Percentiles rank a stretch among this genome's conserved stretches.
These are phyloP conservation scores for Tethya wilhelma DNA, from an alignment of 37 sponge, comb jelly and placozoan genomes.

Conservation along the genomic window DNA sequence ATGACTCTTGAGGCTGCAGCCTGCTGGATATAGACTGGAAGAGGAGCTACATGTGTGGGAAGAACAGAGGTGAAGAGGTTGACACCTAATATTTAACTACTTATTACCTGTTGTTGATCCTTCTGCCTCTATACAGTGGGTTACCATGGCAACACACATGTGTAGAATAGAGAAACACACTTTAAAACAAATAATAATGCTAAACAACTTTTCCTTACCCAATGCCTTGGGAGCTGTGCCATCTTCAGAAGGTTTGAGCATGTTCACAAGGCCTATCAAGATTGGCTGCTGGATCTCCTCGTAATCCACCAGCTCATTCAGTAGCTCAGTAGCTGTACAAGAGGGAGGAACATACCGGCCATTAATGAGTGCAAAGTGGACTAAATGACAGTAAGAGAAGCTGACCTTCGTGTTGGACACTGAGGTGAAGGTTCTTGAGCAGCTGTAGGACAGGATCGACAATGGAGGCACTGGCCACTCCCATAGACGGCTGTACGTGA, in stretches of 20 bases:
- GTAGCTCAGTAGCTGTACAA: conserved; percentile 56
- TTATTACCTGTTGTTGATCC: background rate
- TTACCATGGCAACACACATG: no score
- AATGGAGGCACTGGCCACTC: conserved; percentile 75
- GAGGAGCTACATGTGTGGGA: conserved; percentile 46
- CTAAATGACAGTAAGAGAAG: background rate
- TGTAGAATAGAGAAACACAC: no score
- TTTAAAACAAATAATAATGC: no score
- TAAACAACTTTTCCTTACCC: no score
- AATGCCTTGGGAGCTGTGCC: background rate
- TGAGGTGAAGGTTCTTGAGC: conserved; percentile 81
- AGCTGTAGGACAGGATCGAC: conserved; percentile 90
- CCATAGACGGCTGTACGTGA: conserved; percentile 85
- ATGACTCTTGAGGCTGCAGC: conserved; percentile 77
- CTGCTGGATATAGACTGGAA: conserved; percentile 79
- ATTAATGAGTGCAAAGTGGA: background rate
- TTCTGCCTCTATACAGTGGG: background rate
- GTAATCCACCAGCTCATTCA: conserved; percentile 70
- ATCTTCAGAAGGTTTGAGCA: conserved; percentile 68
- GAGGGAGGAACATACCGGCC: background rate
- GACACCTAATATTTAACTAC: background rate
- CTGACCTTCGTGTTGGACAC: conserved; percentile 92
- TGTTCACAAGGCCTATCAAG: conserved; percentile 74
- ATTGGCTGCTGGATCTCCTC: conserved; percentile 86
- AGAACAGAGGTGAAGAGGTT: background rate